Percentiles rank a stretch among this genome's conserved stretches.
These are phyloP conservation scores for Megalops atlanticus DNA, from an alignment of 2,113 vertebrate species.

Conservation along the genomic window DNA sequence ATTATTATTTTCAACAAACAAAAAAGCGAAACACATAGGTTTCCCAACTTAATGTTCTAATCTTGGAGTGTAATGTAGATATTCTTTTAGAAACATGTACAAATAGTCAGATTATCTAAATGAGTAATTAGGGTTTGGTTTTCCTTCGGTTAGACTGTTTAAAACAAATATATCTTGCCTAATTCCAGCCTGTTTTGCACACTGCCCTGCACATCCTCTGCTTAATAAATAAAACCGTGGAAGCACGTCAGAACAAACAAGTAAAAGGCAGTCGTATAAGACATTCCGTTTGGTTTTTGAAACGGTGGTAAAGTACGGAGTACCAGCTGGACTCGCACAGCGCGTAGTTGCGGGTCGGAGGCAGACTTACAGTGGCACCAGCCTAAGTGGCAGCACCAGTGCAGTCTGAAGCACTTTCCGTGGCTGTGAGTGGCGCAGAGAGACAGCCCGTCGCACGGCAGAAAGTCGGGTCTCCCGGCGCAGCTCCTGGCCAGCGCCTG, in stretches of 20 bases:
- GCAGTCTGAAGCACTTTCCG: slow-evolving; percentile 97
- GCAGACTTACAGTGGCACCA: slow-evolving; percentile 97
- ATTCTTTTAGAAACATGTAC: not conserved
- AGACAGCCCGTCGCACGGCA: slow-evolving; percentile 95
- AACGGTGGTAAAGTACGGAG: not conserved
- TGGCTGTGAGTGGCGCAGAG: slow-evolving; percentile 98
- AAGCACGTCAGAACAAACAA: not conserved
- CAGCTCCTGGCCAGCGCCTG: slow-evolving; percentile 95
- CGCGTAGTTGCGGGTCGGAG: not conserved
- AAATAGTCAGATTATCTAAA: not conserved
- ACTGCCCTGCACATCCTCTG: not conserved
- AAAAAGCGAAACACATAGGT: not conserved
- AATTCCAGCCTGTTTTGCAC: not conserved
- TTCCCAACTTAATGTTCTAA: not conserved
- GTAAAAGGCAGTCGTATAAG: not conserved
- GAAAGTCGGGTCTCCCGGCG: slow-evolving; percentile 95
- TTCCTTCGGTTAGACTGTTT: no score
- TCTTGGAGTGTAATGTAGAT: not conserved
- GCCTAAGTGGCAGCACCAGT: slow-evolving; percentile 98
- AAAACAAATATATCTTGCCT: no score
- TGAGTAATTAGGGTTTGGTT: no score
- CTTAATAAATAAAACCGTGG: not conserved
- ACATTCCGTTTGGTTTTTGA: slow-evolving; percentile 6
- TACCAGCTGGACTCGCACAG: not conserved
- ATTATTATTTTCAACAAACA: not conserved